These are phyloP conservation scores for Onychostruthus taczanowskii DNA, from an alignment of 2,113 vertebrate genomes.

Conservation along the genomic window DNA sequence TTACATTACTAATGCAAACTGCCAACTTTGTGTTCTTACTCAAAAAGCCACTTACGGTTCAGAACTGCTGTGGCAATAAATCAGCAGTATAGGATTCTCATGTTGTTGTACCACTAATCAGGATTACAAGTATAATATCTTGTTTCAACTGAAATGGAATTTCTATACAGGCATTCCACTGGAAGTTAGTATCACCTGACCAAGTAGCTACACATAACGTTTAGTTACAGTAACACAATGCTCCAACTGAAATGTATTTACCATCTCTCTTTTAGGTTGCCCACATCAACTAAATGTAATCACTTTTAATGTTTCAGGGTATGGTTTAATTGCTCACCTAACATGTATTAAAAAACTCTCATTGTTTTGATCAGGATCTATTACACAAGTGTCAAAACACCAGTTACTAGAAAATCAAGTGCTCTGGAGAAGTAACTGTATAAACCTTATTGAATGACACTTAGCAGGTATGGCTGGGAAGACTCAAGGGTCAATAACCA, in stretches of 20 bases:
- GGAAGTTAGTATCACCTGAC: not conserved
- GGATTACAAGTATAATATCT: not conserved
- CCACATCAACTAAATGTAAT: not conserved
- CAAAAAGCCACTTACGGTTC: not conserved
- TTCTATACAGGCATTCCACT: not conserved
- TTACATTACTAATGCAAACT: not conserved
- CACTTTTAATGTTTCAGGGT: not conserved
- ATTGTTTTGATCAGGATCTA: not conserved
- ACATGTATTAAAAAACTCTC: not conserved
- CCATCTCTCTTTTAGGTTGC: not conserved
- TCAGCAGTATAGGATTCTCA: not conserved
- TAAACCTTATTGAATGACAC: not conserved
- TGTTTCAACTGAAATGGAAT: not conserved
- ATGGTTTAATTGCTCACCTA: not conserved
- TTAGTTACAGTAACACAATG: not conserved
- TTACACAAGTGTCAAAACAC: not conserved
- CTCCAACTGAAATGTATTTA: not conserved
- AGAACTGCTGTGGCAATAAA: not conserved
- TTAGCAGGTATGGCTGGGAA: not conserved
- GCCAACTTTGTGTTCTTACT: not conserved
- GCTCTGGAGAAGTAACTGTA: not conserved
- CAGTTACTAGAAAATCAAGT: not conserved
- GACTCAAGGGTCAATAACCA: not conserved
- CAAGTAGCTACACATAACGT: not conserved
- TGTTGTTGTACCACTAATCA: not conserved